Percentiles rank a stretch among this genome's conserved stretches.
phyloP scores from a whole-genome alignment of 1,140 invertebrate genomes.

The Temnothorax longispinosus region DNA sequence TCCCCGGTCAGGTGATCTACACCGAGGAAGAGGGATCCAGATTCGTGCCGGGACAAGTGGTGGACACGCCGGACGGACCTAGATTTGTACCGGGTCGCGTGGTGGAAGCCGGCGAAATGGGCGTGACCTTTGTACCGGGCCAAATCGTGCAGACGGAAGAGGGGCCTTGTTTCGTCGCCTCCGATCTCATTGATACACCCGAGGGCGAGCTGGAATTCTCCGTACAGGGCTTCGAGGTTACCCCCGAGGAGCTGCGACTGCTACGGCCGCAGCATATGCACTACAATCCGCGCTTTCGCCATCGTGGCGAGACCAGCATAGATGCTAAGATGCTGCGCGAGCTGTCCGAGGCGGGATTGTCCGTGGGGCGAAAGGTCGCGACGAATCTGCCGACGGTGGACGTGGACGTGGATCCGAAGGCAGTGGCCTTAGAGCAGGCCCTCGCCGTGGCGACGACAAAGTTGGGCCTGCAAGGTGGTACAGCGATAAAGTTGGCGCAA shows the following conservation, averaged over 20 bases:
- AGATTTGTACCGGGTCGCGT: constrained; percentile 91
- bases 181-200: constrained; percentile 88
- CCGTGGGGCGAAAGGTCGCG: constrained; percentile 88
- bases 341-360: constrained; percentile 90
- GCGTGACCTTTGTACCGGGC: constrained; percentile 90
- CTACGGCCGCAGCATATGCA: constrained; percentile 87
- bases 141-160: constrained; percentile 91
- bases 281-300: constrained; percentile 85
- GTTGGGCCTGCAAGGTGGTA: constrained; percentile 81
- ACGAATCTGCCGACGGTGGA: constrained; percentile 88
- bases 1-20: constrained; percentile 91
- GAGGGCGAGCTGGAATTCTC: constrained; percentile 90
- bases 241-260: constrained; percentile 89
- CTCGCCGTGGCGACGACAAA: constrained; percentile 81
- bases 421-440: constrained; percentile 83
- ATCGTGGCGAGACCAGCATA: constrained; percentile 88
- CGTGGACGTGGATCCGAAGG: constrained; percentile 87
- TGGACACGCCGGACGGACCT: constrained; percentile 90
- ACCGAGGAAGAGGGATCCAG: constrained; percentile 90
- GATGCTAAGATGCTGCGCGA: constrained; percentile 89
- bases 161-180: constrained; percentile 90
- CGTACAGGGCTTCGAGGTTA: constrained; percentile 91
- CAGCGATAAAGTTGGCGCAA: constrained; percentile 84
- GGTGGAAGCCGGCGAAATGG: constrained; percentile 88
- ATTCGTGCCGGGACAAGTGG: constrained; percentile 91